Conservation (phyloP, 2,113 vertebrate species). For the Vanacampus margaritifer region DNA sequence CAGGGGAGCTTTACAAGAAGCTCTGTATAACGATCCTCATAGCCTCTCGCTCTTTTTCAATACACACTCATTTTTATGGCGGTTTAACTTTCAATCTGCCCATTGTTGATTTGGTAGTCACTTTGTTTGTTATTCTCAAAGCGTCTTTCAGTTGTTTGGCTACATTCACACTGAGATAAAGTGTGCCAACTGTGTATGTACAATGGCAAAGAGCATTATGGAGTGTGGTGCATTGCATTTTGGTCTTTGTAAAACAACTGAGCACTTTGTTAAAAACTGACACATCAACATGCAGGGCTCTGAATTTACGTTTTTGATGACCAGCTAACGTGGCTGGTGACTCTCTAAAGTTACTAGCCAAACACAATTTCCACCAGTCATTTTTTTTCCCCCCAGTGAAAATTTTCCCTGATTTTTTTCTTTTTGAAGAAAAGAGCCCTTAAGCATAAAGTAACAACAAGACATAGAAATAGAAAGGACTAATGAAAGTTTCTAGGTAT, state of each 20-base stretch:
- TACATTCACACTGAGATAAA: slow-evolving; percentile 37
- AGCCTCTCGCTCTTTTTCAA: slow-evolving; percentile 48
- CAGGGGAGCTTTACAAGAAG: slow-evolving; percentile 58
- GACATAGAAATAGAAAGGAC: no score
- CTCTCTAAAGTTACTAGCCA: no score
- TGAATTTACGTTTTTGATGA: no score
- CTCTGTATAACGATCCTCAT: slow-evolving; percentile 41
- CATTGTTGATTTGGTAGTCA: slow-evolving; percentile 52
- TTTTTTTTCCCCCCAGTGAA: no score
- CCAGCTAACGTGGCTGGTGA: no score
- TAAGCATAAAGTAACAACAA: no score
- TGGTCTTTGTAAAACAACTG: neutral
- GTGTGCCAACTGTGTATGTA: slow-evolving; percentile 18
- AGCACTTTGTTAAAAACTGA: neutral
- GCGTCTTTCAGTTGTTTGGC: slow-evolving; percentile 26
- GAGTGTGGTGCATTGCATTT: neutral
- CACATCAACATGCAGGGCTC: neutral
- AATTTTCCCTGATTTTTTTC: no score
- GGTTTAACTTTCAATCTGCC: slow-evolving; percentile 70
- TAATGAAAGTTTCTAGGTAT: no score
- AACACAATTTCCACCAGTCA: no score
- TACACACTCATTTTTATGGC: slow-evolving; percentile 63
- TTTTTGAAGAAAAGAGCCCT: no score
- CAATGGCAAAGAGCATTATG: slow-evolving; percentile 17
- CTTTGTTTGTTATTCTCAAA: slow-evolving; percentile 35